phyloP scores from a whole-genome alignment of 1,140 invertebrate genomes.

The Idris sp. region DNA sequence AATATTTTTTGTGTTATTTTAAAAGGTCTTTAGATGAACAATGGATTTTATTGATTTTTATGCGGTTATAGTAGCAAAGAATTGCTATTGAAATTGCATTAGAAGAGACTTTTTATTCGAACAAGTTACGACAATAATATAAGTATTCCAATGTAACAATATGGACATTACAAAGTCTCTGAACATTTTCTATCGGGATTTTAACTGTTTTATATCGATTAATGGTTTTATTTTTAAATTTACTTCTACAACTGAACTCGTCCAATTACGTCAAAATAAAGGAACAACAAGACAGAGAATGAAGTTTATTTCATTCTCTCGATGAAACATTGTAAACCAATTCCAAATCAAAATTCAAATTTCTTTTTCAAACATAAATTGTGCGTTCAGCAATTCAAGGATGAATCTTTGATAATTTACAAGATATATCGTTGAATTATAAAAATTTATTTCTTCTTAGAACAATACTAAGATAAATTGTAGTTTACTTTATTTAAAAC shows the following conservation, averaged over 20 bases:
- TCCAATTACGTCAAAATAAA: too few species aligned
- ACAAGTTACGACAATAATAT: slow-evolving; percentile 6
- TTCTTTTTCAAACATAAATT: too few species aligned
- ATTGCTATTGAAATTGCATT: slow-evolving; percentile 22
- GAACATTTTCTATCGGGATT: neutral
- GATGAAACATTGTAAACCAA: too few species aligned
- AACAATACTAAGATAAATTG: too few species aligned
- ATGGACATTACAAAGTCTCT: slow-evolving; percentile 1
- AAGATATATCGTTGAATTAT: too few species aligned
- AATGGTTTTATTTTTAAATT: neutral
- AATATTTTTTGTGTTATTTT: slow-evolving; percentile 19
- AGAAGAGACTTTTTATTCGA: slow-evolving; percentile 21
- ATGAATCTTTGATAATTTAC: too few species aligned
- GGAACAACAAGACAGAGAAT: too few species aligned
- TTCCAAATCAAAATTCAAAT: too few species aligned
- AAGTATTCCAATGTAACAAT: slow-evolving; percentile 5
- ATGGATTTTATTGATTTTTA: slow-evolving; percentile 23
- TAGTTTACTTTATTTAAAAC: too few species aligned
- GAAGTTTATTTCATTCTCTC: too few species aligned
- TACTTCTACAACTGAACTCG: neutral
- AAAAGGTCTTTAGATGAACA: slow-evolving; percentile 29
- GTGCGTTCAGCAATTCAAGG: too few species aligned
- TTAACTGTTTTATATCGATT: neutral
- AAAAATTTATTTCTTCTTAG: neutral
- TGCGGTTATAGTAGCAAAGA: slow-evolving; percentile 7